Evolutionary conservation across 1,140 invertebrate genomes (phyloP), one percentile per base, ranked within the genome.

Genomic region (Papilio helenus): DNA sequence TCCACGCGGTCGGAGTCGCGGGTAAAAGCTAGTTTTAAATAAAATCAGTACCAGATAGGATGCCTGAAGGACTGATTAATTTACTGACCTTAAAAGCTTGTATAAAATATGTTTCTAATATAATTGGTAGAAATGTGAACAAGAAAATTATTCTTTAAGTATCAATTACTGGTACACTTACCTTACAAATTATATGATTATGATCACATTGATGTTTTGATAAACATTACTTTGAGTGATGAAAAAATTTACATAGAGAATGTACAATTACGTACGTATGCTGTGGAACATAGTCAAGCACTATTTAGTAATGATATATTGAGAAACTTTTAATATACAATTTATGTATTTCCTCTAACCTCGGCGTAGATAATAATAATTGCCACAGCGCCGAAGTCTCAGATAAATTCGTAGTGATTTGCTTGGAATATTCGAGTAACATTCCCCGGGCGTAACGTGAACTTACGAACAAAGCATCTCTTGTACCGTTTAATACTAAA

Each of bases 381-480:
- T 55, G 55, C 58, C 58, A n/a, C 74, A 61, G 1, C 34, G 34
- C 29, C 55, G 51, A 79, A 73, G 46, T 72, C 72, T 79, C 51
- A 44, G 44, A 74, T 42, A 68, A 82, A 81, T 83, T 83, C 79
- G 68, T 80, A 78, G 76, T 71, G 76, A 83, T 84, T 81, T 81
- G 83, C 76, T 65, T 65, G 58, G 83, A 86, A 86, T 83, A 86
- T 81, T 82, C 78, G 80, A 73, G 46, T 46, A 80, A 81, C 83
- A 81, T 81, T 84, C 81, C 74, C 81, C 83, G 72, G 42, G 77
- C 82, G 79, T 83, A 84, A 86, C 80, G 61, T 83, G 72, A 87
- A 86, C 79, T 86, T 83, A 84, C 79, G 82, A 84, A 87, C 85
- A 82, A 86, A 85, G 82, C 85, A 79, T 77, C 80, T 79, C 79